Conservation (phyloP, 2,797 vertebrate species). For the Trachurus trachurus region DNA sequence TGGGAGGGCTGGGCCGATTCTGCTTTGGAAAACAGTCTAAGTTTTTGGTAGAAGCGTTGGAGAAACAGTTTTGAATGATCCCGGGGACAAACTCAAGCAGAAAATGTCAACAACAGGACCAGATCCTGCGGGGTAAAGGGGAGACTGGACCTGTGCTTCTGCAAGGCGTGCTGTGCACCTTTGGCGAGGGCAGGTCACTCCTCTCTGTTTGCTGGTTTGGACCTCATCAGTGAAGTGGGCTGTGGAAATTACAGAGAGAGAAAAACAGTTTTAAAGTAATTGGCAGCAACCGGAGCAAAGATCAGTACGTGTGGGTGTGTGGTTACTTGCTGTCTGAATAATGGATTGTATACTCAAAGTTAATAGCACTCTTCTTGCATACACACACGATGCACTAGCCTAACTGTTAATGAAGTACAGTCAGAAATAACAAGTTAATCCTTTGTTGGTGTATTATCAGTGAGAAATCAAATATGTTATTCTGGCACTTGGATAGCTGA, state of each 20-base stretch:
- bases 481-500: constrained; percentile 34
- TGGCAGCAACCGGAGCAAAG: constrained; percentile 62
- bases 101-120: constrained; percentile 73
- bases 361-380: constrained; percentile 25
- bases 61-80: constrained; percentile 98
- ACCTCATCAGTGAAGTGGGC: constrained; percentile 80
- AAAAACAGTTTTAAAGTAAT: constrained; percentile 71
- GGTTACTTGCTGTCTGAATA: constrained; percentile 72
- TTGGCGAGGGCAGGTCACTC: constrained; percentile 74
- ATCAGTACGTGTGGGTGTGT: constrained; percentile 57
- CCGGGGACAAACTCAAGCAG: constrained; percentile 82
- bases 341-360: constrained; percentile 61
- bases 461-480: constrained; percentile 29
- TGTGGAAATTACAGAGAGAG: constrained; percentile 76
- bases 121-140: constrained; percentile 48
- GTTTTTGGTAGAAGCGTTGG: constrained; percentile 98
- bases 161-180: constrained; percentile 40
- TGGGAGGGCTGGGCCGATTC: constrained; percentile 90
- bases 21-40: constrained; percentile 98
- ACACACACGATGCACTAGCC: not conserved
- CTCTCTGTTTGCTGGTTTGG: constrained; percentile 81
- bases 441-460: constrained; percentile 15
- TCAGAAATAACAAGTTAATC: constrained; percentile 13
- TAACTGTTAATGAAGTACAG: not conserved
- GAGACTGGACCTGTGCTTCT: constrained; percentile 44